These are phyloP conservation scores for Potamarius usumacintae DNA, from an alignment of 2,113 vertebrate species.

Conservation along the genomic window DNA sequence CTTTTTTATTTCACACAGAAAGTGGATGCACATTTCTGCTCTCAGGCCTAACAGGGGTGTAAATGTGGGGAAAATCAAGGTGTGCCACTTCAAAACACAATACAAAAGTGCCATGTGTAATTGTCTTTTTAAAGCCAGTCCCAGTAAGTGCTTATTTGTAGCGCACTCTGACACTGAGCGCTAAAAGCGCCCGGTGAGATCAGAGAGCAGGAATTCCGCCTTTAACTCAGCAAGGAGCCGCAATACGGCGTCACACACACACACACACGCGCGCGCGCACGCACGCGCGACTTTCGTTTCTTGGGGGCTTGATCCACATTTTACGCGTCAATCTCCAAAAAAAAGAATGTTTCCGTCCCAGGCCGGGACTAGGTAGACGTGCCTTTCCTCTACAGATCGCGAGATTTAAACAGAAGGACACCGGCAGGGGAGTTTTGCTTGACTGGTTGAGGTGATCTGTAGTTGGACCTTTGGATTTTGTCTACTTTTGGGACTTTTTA, in stretches of 20 bases:
- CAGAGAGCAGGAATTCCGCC: conserved; percentile 69
- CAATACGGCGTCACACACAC: conserved; percentile 10
- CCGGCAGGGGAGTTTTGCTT: not conserved
- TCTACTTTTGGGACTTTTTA: not conserved
- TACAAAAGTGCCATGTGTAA: not conserved
- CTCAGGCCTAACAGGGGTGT: not conserved
- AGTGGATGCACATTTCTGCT: not conserved
- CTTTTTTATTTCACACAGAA: not conserved
- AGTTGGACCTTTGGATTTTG: not conserved
- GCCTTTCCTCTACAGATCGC: not conserved
- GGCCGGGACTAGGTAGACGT: not conserved
- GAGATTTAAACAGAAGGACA: not conserved
- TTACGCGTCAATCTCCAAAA: not conserved
- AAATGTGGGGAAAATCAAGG: not conserved
- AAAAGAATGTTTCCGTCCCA: not conserved
- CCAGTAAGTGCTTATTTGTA: conserved; percentile 18
- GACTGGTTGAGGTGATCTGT: not conserved
- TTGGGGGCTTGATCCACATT: not conserved
- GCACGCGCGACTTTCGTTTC: not conserved
- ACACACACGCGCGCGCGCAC: not conserved
- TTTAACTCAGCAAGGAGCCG: not conserved
- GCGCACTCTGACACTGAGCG: not conserved
- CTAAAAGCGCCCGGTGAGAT: conserved; percentile 71
- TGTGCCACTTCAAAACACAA: not conserved
- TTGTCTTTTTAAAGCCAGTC: not conserved